Base-by-base conservation (phyloP, 2,888 invertebrate genomes). In the Bugulina stolonifera region DNA sequence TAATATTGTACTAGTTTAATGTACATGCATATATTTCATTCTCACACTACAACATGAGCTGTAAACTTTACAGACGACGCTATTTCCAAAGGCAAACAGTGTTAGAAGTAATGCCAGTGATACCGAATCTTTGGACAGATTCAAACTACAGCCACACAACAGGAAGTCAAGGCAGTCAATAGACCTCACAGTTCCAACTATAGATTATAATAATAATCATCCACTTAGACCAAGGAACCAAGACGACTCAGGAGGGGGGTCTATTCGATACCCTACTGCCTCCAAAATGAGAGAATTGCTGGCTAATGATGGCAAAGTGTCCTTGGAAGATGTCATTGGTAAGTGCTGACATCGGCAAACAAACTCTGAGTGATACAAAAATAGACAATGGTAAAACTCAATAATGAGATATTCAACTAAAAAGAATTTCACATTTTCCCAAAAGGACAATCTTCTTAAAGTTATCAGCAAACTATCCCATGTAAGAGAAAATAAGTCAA, bases 211-310 rank as follows among this genome's bases (percentile, higher is more conserved):
- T 32, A 64, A n/a, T 34, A 64, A 64, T 64, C n/a, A 18, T 23
- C 57, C 57, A 5, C 23, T 57, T 5, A 32, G 14, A 34, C 32
- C 64, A 25, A 27, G 32, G 32, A 27, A 64, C 32, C 27, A 64
- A 34, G 27, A 64, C 5, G 34, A 64, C 5, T 27, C 32, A 32
- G 64, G 25, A 14, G 64, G 64, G 29, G 64, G 32, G 34, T 27
- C n/a, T 32, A 64, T 64, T 14, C 64, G 32, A 32, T 64, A 64
- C 32, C 64, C 64, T 10, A 14, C 64, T 25, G 64, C 64, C 27
- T 64, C 64, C 10, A 64, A 64, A n/a, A 64, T 64, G 64, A 64
- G 64, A 64, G 64, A 64, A 64, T 10, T 64, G 27, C n/a, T 64
- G 32, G 64, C 64, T 34, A 64, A 22, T 3, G 64, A 64, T 32